These are phyloP conservation scores for Osmerus eperlanus DNA, from an alignment of 2,113 vertebrate genomes.

Conservation along the genomic window DNA sequence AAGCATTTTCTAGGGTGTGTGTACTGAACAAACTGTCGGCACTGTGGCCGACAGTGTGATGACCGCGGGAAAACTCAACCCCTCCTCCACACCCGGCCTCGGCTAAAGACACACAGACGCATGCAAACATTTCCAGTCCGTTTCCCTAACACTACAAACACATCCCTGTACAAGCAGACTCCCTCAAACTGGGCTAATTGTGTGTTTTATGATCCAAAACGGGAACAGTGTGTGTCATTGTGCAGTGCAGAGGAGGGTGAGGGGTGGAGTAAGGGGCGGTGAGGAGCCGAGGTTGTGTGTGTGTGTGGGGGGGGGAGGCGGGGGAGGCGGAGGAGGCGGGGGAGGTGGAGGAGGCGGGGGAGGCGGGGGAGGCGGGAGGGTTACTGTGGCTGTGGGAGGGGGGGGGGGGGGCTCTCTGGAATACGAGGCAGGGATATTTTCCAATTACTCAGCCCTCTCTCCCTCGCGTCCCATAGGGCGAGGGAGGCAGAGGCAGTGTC, in stretches of 20 bases:
- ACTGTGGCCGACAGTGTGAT: not conserved
- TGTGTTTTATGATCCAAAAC: conserved; percentile 41
- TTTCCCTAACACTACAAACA: not conserved
- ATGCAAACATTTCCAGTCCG: too few relatives aligned
- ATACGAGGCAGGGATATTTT: conserved; percentile 64
- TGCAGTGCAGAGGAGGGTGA: conserved; percentile 12
- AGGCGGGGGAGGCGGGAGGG: not conserved
- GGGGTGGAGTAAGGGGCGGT: conserved; percentile 1
- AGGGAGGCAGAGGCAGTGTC: conserved; percentile 51
- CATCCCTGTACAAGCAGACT: not conserved
- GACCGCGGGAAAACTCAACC: too few relatives aligned
- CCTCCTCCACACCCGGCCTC: conserved; percentile 1
- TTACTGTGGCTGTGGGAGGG: not conserved
- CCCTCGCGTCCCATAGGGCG: conserved; percentile 52
- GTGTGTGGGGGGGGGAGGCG: not conserved
- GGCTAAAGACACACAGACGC: too few relatives aligned
- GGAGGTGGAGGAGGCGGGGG: too few relatives aligned
- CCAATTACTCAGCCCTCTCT: conserved; percentile 65
- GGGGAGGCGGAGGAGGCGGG: conserved; percentile 1
- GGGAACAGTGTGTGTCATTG: conserved; percentile 37
- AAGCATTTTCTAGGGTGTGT: not conserved
- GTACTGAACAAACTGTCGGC: not conserved
- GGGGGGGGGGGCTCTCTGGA: conserved; percentile 34
- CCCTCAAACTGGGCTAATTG: conserved; percentile 26
- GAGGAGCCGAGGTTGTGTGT: conserved; percentile 1